A percentile compares a stretch with the other conserved stretches of the same genome.
These are phyloP conservation scores for Eurosta solidaginis DNA, from an alignment of 1,140 invertebrate species.

Conservation along the genomic window DNA sequence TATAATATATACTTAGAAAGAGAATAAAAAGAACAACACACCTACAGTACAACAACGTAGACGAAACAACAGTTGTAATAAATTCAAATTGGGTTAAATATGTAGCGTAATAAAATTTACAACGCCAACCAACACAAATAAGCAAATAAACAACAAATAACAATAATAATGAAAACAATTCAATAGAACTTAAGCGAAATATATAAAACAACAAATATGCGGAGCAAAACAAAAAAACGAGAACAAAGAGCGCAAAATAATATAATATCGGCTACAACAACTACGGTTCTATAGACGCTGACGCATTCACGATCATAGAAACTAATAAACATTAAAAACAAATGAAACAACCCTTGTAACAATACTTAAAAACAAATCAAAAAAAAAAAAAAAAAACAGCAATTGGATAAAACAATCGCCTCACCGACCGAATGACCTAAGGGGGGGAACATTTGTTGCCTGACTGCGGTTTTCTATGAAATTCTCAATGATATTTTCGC, in stretches of 20 bases:
- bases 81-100: constrained; percentile 18
- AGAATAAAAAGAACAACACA: too few relatives aligned
- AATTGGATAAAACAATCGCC: not conserved
- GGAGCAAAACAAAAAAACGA: not conserved
- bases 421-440: not conserved
- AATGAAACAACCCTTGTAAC: not conserved
- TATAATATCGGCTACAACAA: not conserved
- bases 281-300: too few relatives aligned
- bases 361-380: not conserved
- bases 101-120: constrained; percentile 16
- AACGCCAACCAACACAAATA: not conserved
- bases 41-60: not conserved
- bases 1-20: too few relatives aligned
- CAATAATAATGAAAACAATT: not conserved
- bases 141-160: not conserved
- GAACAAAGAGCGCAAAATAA: not conserved
- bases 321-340: not conserved
- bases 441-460: not conserved
- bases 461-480: not conserved
- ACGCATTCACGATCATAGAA: not conserved
- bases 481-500: not conserved
- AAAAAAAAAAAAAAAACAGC: not conserved
- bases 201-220: not conserved
- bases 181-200: not conserved
- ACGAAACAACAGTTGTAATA: not conserved